phyloP scores from a whole-genome alignment of 2,113 vertebrate species.

The Xiphophorus maculatus region DNA sequence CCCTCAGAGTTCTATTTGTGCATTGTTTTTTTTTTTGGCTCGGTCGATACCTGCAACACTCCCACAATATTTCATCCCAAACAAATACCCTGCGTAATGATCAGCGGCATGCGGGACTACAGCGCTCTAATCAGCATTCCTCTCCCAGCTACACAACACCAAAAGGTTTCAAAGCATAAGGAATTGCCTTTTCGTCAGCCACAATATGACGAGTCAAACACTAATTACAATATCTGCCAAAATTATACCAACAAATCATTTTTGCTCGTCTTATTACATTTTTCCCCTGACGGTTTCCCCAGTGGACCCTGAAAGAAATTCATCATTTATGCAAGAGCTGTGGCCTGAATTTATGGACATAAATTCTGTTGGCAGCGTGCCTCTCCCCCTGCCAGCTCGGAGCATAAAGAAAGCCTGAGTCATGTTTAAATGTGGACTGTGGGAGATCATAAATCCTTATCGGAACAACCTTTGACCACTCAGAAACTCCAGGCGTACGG shows the following conservation, averaged over 20 bases:
- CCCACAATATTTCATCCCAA: conserved; percentile 49
- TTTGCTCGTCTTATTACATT: conserved; percentile 43
- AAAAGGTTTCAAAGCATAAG: conserved; percentile 31
- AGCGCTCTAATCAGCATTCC: conserved; percentile 51
- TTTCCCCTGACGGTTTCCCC: conserved; percentile 13
- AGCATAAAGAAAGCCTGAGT: conserved; percentile 56
- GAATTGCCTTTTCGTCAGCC: conserved; percentile 64
- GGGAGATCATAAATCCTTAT: conserved; percentile 60
- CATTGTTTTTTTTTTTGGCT: conserved; percentile 24
- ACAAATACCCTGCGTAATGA: conserved; percentile 54
- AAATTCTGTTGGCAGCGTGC: conserved; percentile 56
- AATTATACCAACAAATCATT: conserved; percentile 67
- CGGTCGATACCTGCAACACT: conserved; percentile 33
- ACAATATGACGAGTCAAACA: conserved; percentile 67
- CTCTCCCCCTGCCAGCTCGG: conserved; percentile 27
- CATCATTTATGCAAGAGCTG: conserved; percentile 54
- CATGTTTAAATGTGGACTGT: conserved; percentile 58
- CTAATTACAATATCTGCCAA: conserved; percentile 73
- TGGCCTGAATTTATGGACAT: conserved; percentile 62
- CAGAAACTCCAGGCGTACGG: conserved; percentile 16
- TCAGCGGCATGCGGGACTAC: conserved; percentile 41
- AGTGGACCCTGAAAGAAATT: conserved; percentile 44
- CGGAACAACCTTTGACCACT: conserved; percentile 61
- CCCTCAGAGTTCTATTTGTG: conserved; percentile 29
- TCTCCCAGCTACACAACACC: conserved; percentile 25